Evolutionary conservation across 2,113 vertebrate species (phyloP), one percentile per base, ranked within the genome.

Genomic region (Gallinago jamesoni): DNA sequence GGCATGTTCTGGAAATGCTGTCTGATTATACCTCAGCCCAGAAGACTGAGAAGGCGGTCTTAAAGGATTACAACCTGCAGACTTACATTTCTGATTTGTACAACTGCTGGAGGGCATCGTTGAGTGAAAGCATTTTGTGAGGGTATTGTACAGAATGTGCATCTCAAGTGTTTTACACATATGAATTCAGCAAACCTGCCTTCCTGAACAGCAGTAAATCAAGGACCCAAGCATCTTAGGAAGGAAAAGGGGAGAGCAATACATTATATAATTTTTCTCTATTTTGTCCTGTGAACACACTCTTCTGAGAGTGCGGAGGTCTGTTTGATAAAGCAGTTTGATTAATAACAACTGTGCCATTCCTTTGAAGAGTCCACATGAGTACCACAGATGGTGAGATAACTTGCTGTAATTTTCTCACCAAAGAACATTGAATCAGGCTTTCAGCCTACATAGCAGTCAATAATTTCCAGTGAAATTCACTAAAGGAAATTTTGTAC

Each of bases 361-460:
- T 93, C 57, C 75, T 87, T 87, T 83, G 84, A 97, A n/a, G 81
- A 94, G 82, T 67, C 92, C 87, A 91, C 91, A 96, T 33, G 39
- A 97, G 85, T 87, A 94, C 84, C 94, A 85, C 93, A 97, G 97
- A 97, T 94, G 90, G 96, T n/a, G 16, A 96, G 96, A 95, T 94
- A 95, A 92, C 92, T 89, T 80, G 76, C 48, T 37, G 89, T 90
- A 90, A 91, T 95, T 97, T 95, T 88, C 94, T 95, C 80, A 73
- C 64, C 60, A 85, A 96, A 87, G 90, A 91, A 83, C 53, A 59
- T 35, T 62, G 89, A 94, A 95, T 93, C 90, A 85, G 90, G 52
- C 83, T 89, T 91, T 89, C 90, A 92, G 91, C 82, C 94, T 56
- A 59, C n/a, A 88, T 24, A 95, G 83, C 75, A 95, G 92, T 91